Evolutionary conservation across 2,113 vertebrate species (phyloP).

Genomic region (Coreoperca whiteheadi): DNA sequence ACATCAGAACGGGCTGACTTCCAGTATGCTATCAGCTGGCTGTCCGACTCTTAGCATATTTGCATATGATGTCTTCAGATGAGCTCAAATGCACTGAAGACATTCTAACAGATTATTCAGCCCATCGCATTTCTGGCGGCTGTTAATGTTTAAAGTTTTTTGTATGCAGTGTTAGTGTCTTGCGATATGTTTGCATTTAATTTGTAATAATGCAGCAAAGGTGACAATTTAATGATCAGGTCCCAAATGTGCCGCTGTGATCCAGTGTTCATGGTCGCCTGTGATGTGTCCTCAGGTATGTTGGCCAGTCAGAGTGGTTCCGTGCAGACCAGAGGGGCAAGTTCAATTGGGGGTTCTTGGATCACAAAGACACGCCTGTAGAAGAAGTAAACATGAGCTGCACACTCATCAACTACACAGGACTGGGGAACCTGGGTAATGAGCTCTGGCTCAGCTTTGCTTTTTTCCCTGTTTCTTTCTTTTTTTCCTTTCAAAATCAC

Average conservation of each 20-base stretch:
- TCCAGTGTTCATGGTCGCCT: not conserved
- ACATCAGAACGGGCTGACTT: no score
- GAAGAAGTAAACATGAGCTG: slow-evolving; percentile 87
- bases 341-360: slow-evolving; percentile 73
- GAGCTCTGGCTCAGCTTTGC: not conserved
- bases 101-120: not conserved
- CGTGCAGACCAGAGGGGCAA: slow-evolving; percentile 46
- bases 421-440: slow-evolving; percentile 87
- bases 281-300: slow-evolving; percentile 79
- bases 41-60: not conserved
- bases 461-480: not conserved
- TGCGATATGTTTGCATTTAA: not conserved
- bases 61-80: not conserved
- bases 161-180: not conserved
- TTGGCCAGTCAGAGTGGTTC: slow-evolving; percentile 85
- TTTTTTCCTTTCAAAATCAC: not conserved
- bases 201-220: not conserved
- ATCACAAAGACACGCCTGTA: slow-evolving; percentile 66
- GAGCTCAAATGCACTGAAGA: not conserved
- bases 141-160: not conserved
- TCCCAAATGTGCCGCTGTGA: not conserved
- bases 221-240: not conserved
- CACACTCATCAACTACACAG: slow-evolving; percentile 83
- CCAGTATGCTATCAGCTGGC: not conserved
- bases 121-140: not conserved